Evolutionary conservation across 2,797 vertebrate genomes (phyloP).

Genomic region (Pseudomugil tenellus): DNA sequence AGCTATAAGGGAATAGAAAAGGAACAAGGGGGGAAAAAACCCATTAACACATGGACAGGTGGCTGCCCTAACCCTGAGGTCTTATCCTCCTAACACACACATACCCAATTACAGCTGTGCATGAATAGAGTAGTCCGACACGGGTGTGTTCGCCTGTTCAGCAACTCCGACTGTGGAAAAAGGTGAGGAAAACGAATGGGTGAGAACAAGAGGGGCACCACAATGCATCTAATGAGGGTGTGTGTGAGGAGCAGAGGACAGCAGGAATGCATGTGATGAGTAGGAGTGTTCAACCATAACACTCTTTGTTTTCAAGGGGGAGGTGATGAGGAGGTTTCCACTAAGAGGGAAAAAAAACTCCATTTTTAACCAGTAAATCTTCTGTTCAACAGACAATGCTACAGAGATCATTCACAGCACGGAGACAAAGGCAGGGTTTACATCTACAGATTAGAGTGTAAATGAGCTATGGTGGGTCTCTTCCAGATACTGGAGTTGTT

Average conservation of each 20-base stretch:
- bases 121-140: slow-evolving; percentile 33
- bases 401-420: slow-evolving; percentile 36
- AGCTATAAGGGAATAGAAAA: neutral
- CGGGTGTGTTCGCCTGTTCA: slow-evolving; percentile 36
- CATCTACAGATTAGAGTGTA: slow-evolving; percentile 6
- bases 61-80: slow-evolving; percentile 53
- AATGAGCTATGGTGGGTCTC: neutral
- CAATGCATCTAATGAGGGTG: slow-evolving; percentile 55
- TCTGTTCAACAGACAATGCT: slow-evolving; percentile 51
- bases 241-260: slow-evolving; percentile 35
- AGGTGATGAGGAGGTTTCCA: slow-evolving; percentile 40
- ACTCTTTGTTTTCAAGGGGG: slow-evolving; percentile 58
- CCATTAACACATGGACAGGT: slow-evolving; percentile 53
- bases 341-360: slow-evolving; percentile 18
- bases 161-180: slow-evolving; percentile 20
- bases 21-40: slow-evolving; percentile 23
- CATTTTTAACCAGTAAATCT: slow-evolving; percentile 50
- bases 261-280: slow-evolving; percentile 40
- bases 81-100: slow-evolving; percentile 25
- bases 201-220: slow-evolving; percentile 50
- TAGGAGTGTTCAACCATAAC: slow-evolving; percentile 42
- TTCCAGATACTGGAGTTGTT: neutral
- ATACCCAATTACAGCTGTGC: slow-evolving; percentile 53
- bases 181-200: slow-evolving; percentile 50
- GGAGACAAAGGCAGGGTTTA: slow-evolving; percentile 2